A percentile compares a stretch with the other conserved stretches of the same genome.
Evolutionary conservation across 2,113 vertebrate genomes (phyloP).

Genomic region (Agapornis roseicollis): DNA sequence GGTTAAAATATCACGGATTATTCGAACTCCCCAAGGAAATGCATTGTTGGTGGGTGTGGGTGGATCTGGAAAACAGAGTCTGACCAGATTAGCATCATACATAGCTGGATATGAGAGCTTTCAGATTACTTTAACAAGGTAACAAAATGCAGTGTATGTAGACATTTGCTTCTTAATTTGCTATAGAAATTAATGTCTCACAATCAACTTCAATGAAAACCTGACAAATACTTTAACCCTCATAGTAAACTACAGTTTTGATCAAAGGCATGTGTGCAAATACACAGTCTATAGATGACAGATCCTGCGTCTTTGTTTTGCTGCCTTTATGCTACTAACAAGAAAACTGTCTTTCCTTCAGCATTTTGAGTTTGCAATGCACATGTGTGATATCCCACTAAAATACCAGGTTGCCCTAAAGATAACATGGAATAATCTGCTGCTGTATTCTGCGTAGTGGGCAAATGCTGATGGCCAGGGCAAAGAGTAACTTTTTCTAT

Average conservation of each 20-base stretch:
- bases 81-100: constrained; percentile 80
- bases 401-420: background rate
- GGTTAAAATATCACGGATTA: constrained; percentile 83
- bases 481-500: background rate
- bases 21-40: constrained; percentile 82
- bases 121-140: constrained; percentile 85
- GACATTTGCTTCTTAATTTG: background rate
- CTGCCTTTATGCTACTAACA: background rate
- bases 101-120: constrained; percentile 85
- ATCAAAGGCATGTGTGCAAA: background rate
- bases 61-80: constrained; percentile 86
- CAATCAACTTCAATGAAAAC: background rate
- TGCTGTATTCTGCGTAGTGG: background rate
- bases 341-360: background rate
- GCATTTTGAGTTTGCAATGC: background rate
- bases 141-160: background rate
- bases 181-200: background rate
- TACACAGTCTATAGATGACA: background rate
- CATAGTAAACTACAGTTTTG: background rate
- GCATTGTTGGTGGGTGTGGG: constrained; percentile 84
- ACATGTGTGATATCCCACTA: background rate
- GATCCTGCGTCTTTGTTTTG: background rate
- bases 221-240: background rate
- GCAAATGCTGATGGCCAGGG: background rate
- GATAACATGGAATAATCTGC: background rate